Conservation (phyloP, 2,888 invertebrate genomes). For the Zelleria hepariella region DNA sequence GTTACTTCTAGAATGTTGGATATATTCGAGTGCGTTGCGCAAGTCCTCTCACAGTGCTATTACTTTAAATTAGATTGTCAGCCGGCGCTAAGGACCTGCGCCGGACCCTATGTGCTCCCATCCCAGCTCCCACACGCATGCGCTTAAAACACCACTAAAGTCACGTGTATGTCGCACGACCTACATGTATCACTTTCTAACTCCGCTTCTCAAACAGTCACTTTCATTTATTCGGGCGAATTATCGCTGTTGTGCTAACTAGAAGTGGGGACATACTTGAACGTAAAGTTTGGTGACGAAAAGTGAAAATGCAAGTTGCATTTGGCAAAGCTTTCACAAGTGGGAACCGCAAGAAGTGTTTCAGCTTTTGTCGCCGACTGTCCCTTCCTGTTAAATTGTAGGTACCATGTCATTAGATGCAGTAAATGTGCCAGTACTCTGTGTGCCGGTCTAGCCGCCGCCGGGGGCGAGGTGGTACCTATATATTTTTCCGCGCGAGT, state of each 20-base stretch:
- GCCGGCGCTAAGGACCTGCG: not conserved
- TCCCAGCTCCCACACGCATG: not conserved
- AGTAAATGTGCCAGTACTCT: not conserved
- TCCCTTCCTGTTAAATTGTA: not conserved
- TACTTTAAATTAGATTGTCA: constrained; percentile 63
- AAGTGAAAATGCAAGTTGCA: not conserved
- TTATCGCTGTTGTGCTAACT: not conserved
- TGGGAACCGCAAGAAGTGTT: not conserved
- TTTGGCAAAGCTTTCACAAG: not conserved
- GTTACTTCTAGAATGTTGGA: constrained; percentile 65
- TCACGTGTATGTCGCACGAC: constrained; percentile 29
- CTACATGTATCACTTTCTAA: constrained; percentile 13
- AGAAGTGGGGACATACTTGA: not conserved
- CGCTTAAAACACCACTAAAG: constrained; percentile 17
- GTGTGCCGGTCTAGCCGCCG: not conserved
- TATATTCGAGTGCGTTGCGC: constrained; percentile 60
- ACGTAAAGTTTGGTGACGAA: not conserved
- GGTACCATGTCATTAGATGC: not conserved
- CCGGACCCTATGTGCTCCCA: not conserved
- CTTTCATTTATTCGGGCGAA: not conserved
- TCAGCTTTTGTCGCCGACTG: not conserved
- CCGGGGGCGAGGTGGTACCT: not conserved
- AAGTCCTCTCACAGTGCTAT: constrained; percentile 62
- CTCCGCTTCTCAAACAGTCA: not conserved
- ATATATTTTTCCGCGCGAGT: constrained; percentile 16